Evolutionary conservation across 2,113 vertebrate species (phyloP).

Genomic region (Dendrocopos noguchii): DNA sequence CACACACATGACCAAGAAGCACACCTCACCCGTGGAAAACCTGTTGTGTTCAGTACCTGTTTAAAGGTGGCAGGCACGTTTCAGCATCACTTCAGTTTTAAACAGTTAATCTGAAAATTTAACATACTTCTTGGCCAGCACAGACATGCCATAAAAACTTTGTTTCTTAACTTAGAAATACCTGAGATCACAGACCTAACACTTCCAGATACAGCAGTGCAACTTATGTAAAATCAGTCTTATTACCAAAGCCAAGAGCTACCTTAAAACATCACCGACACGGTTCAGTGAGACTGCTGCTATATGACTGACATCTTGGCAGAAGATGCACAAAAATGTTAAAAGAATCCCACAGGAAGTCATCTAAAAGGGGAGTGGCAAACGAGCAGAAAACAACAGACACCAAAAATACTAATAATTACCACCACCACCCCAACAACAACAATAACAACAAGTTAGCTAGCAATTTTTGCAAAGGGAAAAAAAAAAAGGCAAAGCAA

Average conservation of each 20-base stretch:
- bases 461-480: slow-evolving; percentile 34
- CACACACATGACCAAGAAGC: slow-evolving; percentile 6
- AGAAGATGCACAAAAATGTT: slow-evolving; percentile 77
- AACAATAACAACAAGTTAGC: slow-evolving; percentile 3
- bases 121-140: slow-evolving; percentile 18
- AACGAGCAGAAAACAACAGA: slow-evolving; percentile 66
- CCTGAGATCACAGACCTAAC: slow-evolving; percentile 45
- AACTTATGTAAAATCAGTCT: slow-evolving; percentile 65
- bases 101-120: slow-evolving; percentile 25
- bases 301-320: slow-evolving; percentile 77
- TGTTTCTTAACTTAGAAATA: slow-evolving; percentile 69
- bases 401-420: slow-evolving; percentile 71
- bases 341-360: slow-evolving; percentile 83
- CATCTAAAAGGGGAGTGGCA: slow-evolving; percentile 78
- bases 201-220: slow-evolving; percentile 40
- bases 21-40: background rate
- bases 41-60: background rate
- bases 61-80: slow-evolving; percentile 30
- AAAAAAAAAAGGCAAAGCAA: slow-evolving; percentile 6
- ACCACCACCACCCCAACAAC: background rate
- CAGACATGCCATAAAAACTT: slow-evolving; percentile 71
- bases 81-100: slow-evolving; percentile 38
- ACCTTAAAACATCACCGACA: slow-evolving; percentile 60
- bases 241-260: slow-evolving; percentile 58
- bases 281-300: slow-evolving; percentile 45